Evolutionary conservation across 1,140 invertebrate genomes (phyloP).

Genomic region (Tetramorium parvispinum): DNA sequence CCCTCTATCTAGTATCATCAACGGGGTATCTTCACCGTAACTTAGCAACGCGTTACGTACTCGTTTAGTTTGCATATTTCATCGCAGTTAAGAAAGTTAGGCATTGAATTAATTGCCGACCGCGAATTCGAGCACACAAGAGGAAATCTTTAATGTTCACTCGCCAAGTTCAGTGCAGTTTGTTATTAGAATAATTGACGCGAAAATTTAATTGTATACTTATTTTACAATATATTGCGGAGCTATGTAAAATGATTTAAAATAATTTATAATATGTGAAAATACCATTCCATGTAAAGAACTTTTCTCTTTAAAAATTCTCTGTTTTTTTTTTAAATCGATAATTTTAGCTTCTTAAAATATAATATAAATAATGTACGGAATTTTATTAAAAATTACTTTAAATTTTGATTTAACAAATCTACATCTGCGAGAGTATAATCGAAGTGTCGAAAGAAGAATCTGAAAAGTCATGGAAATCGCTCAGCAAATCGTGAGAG

Average conservation of each 20-base stretch:
- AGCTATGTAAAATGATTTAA: neutral
- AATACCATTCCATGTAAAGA: neutral
- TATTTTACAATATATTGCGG: neutral
- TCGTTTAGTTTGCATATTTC: slow-evolving; percentile 56
- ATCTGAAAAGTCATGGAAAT: slow-evolving; percentile 47
- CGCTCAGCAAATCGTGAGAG: slow-evolving; percentile 44
- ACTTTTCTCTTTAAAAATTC: neutral
- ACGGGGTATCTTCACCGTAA: slow-evolving; percentile 23
- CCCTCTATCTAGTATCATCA: neutral
- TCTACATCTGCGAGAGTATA: neutral
- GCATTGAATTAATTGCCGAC: slow-evolving; percentile 34
- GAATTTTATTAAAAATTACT: neutral
- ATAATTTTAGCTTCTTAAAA: neutral
- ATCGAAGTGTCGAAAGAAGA: neutral
- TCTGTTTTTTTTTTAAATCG: neutral
- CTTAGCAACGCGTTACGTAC: slow-evolving; percentile 31
- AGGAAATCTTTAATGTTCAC: slow-evolving; percentile 25
- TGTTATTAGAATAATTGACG: slow-evolving; percentile 31
- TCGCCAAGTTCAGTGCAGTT: slow-evolving; percentile 1
- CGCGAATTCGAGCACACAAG: slow-evolving; percentile 8
- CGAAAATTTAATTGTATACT: slow-evolving; percentile 6
- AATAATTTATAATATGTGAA: neutral
- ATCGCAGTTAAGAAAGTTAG: slow-evolving; percentile 48
- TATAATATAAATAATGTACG: neutral
- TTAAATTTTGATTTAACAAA: neutral